A percentile compares a stretch with the other conserved stretches of the same genome.
phyloP scores from a whole-genome alignment of 2,113 vertebrate species.

The Monopterus albus region DNA sequence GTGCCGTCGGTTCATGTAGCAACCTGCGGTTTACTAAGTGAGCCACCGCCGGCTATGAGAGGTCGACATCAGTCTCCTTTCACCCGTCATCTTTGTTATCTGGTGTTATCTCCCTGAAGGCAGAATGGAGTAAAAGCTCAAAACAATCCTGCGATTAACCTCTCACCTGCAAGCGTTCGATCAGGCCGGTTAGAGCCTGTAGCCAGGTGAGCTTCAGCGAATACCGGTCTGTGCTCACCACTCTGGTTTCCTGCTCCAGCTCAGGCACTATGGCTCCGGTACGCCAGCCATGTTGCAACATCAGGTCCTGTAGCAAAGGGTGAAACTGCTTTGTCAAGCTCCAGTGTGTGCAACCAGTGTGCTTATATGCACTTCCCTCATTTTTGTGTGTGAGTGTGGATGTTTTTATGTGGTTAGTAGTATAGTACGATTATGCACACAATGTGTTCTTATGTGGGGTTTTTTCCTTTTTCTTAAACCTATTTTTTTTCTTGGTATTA shows the following conservation, averaged over 20 bases:
- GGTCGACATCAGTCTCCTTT: neutral
- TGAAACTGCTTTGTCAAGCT: neutral
- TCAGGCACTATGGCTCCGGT: conserved; percentile 88
- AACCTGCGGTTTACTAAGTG: neutral
- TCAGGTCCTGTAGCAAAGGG: conserved; percentile 81
- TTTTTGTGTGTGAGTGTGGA: too few species aligned
- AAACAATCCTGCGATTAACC: neutral
- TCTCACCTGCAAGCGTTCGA: conserved; percentile 87
- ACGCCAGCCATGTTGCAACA: conserved; percentile 87
- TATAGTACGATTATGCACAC: too few species aligned
- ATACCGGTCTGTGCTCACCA: conserved; percentile 86
- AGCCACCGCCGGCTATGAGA: neutral
- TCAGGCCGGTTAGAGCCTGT: conserved; percentile 86
- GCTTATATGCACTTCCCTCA: neutral
- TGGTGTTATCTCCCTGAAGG: fast-evolving
- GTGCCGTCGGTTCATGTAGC: neutral
- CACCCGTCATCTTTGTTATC: neutral
- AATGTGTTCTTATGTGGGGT: too few species aligned
- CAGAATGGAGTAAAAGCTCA: neutral
- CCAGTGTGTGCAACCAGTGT: too few species aligned
- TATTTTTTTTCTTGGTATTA: too few species aligned
- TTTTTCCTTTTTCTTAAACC: too few species aligned
- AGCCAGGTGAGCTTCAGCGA: conserved; percentile 87
- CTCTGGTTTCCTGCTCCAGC: conserved; percentile 86
- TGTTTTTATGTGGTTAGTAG: too few species aligned